Evolutionary conservation across 2,888 invertebrate genomes (phyloP), one percentile per base, ranked within the genome.

Genomic region (Brachyopa scutellaris): DNA sequence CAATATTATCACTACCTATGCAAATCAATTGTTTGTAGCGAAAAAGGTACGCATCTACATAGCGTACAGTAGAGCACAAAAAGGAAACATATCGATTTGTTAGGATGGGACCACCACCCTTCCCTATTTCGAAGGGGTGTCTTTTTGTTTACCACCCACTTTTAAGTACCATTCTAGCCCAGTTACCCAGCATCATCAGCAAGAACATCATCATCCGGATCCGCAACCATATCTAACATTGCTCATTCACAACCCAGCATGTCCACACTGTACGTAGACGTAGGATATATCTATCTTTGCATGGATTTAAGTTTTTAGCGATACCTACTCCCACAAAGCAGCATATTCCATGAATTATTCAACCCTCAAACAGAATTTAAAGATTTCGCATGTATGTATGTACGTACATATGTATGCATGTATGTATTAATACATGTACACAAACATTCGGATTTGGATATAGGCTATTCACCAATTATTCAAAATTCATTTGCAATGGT

Each of bases 131-230:
- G 26, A 42, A 49, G 64, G 73, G 69, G 64, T 47, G 45, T 80
- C 70, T 74, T 72, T 82, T 84, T 66, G 70, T 76, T 66, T 73
- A 74, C 78, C 57, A 64, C 84, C 74, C 70, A 79, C 53, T 66
- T 78, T 79, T 59, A 73, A 79, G 64, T 66, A 57, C 49, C 57
- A 78, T 72, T 83, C 67, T 79, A 67, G 83, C 67, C 49, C 73
- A 47, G 78, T 62, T 73, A 72, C 61, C 79, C 77, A 84, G 77
- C 80, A 84, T 55, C 72, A 86, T 47, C 51, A 85, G 66, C 83
- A 84, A 59, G 51, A 84, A 69, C 84, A 84, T 47, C 84, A 86
- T 86, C 87, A 87, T 85, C 86, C n/a, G n/a, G n/a, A 87, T 87
- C 85, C 85, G 85, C 84, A 85, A 85, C 85, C 85, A 84, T 57